Conservation (phyloP, 2,888 invertebrate species). For the Cheilosia pagana region DNA sequence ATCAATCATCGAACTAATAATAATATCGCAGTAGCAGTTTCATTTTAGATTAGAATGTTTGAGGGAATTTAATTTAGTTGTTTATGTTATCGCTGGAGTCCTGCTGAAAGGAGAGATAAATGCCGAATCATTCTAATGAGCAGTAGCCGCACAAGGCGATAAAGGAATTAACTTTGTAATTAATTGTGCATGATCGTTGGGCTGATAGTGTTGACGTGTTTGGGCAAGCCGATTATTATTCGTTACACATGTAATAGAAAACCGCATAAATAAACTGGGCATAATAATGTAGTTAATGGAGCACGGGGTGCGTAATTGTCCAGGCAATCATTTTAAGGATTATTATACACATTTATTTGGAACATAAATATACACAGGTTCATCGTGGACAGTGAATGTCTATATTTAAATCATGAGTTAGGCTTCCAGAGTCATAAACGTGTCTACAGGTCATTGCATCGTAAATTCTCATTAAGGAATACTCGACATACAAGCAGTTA, state of each 20-base stretch:
- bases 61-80: constrained; percentile 40
- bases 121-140: constrained; percentile 22
- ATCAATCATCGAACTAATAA: constrained; percentile 57
- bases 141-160: constrained; percentile 27
- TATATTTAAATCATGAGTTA: no score
- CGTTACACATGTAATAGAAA: not conserved
- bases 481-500: no score
- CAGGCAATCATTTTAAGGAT: no score
- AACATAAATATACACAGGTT: no score
- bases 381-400: no score
- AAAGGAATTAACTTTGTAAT: constrained; percentile 49
- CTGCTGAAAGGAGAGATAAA: constrained; percentile 18
- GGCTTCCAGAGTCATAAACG: no score
- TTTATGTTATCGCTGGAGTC: not conserved
- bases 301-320: not conserved
- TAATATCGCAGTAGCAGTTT: constrained; percentile 19
- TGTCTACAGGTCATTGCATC: no score
- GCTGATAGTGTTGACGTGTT: constrained; percentile 34
- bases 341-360: no score
- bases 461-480: no score
- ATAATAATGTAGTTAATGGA: not conserved
- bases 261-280: not conserved
- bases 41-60: constrained; percentile 39
- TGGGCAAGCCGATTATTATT: constrained; percentile 33
- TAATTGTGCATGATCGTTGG: constrained; percentile 35